phyloP scores from a whole-genome alignment of 2,113 vertebrate genomes.

The Numenius arquata region DNA sequence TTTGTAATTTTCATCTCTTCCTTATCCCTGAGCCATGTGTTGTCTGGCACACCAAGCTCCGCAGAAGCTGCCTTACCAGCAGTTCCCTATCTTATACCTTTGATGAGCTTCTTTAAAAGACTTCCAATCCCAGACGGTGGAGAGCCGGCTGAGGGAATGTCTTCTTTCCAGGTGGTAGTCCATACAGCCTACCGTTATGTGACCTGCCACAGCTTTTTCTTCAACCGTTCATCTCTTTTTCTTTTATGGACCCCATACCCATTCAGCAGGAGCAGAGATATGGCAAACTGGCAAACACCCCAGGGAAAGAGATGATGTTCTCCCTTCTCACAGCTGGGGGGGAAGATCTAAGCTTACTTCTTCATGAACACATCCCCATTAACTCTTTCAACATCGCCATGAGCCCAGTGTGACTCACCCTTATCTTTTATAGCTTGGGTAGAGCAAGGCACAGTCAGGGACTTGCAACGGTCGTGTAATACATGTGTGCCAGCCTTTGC shows the following conservation, averaged over 20 bases:
- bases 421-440: not conserved
- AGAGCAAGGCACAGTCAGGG: not conserved
- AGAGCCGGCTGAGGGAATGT: not conserved
- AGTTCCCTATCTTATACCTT: not conserved
- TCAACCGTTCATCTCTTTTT: not conserved
- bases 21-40: not conserved
- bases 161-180: not conserved
- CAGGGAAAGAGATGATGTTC: not conserved
- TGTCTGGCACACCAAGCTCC: not conserved
- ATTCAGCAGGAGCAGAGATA: not conserved
- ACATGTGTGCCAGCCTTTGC: accelerated
- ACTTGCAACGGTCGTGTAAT: not conserved
- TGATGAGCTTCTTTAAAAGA: not conserved
- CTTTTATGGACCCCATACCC: not conserved
- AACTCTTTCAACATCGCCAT: not conserved
- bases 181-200: not conserved
- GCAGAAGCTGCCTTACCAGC: not conserved
- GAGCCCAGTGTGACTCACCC: accelerated
- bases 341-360: not conserved
- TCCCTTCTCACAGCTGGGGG: accelerated
- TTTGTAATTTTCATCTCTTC: not conserved
- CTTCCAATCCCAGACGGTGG: not conserved
- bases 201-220: not conserved
- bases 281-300: not conserved
- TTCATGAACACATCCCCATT: not conserved